A percentile compares a stretch with the other conserved stretches of the same genome.
Conservation (phyloP, 53 echinoderm and acorn worm genomes). For the Paracentrotus lividus region DNA sequence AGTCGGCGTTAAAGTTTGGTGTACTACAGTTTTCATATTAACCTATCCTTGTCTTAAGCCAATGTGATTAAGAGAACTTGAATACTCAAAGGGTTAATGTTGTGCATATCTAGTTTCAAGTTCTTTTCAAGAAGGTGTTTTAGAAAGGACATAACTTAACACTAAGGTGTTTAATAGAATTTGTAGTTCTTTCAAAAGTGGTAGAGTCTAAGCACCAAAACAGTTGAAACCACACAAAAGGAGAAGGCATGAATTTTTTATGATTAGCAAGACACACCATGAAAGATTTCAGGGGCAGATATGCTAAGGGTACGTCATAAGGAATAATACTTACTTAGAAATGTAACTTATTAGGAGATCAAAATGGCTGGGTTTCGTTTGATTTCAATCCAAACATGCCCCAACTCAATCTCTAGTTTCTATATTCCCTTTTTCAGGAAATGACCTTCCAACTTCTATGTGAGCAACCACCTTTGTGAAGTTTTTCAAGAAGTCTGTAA, state of each 20-base stretch:
- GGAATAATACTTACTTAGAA: neutral
- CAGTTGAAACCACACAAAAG: neutral
- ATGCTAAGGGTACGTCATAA: neutral
- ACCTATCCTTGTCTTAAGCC: too few relatives aligned
- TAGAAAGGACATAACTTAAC: neutral
- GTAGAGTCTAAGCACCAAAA: too few relatives aligned
- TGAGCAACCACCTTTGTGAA: too few relatives aligned
- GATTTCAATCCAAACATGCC: neutral
- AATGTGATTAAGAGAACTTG: too few relatives aligned
- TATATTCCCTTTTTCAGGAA: neutral
- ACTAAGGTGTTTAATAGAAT: too few relatives aligned
- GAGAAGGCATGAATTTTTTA: neutral
- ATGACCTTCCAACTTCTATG: too few relatives aligned
- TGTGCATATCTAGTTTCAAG: too few relatives aligned
- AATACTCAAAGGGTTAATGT: too few relatives aligned
- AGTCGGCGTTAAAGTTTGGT: neutral
- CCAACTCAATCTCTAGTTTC: neutral
- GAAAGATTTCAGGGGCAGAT: slow-evolving; percentile 13
- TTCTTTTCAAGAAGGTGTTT: neutral
- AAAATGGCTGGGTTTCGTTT: neutral
- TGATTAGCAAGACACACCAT: neutral
- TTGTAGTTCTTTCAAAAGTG: too few relatives aligned
- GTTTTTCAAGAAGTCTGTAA: too few relatives aligned
- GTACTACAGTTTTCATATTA: too few relatives aligned
- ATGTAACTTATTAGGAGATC: neutral